Evolutionary conservation across 2,797 vertebrate species (phyloP).

Genomic region (Fringilla coelebs): DNA sequence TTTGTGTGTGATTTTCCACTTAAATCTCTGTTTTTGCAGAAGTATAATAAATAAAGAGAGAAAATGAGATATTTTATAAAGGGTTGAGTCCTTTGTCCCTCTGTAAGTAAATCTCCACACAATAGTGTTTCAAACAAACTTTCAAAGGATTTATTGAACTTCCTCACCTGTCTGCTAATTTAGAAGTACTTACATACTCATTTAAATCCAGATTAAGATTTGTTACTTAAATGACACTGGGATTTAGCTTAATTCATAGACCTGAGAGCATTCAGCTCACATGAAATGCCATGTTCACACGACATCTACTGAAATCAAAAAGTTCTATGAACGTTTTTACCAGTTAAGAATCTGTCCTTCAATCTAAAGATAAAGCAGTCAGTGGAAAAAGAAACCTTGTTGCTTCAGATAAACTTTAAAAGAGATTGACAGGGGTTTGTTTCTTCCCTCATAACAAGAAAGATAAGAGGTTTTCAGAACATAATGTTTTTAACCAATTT

Average conservation of each 20-base stretch:
- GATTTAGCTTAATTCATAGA: not conserved
- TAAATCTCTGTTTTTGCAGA: not conserved
- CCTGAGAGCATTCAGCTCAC: not conserved
- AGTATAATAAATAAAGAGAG: not conserved
- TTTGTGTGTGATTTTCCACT: not conserved
- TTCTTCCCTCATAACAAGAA: not conserved
- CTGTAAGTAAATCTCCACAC: not conserved
- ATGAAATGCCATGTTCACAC: not conserved
- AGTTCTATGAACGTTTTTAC: not conserved
- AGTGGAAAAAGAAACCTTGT: not conserved
- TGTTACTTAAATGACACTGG: not conserved
- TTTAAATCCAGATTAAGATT: not conserved
- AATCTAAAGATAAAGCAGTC: not conserved
- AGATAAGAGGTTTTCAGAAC: not conserved
- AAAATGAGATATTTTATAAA: not conserved
- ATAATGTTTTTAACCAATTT: not conserved
- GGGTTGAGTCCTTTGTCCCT: not conserved
- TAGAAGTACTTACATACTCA: not conserved
- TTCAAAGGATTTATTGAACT: not conserved
- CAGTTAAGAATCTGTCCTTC: not conserved
- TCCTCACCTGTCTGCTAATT: not conserved
- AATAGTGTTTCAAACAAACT: not conserved
- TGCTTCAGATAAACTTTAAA: not conserved
- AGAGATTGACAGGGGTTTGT: not conserved
- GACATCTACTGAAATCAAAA: not conserved